Base-by-base conservation (phyloP, 2,113 vertebrate species). In the Aegithalos caudatus region DNA sequence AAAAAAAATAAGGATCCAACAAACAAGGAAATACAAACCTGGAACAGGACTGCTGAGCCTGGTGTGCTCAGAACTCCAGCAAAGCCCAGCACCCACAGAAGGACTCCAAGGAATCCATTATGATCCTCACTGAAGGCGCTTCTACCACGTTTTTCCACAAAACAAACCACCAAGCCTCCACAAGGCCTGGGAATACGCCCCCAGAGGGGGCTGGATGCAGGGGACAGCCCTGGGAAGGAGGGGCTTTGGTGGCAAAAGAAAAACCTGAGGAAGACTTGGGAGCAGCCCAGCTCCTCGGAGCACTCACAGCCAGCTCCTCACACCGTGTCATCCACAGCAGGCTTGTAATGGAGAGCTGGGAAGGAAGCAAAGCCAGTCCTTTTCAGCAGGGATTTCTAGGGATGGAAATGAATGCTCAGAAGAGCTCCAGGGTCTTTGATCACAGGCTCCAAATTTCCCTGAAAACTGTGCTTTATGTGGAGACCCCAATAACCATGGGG, bases 111-210 rank as follows among this genome's bases (percentile, higher is more conserved):
- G 0, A 24, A 27, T 27, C 53, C n/a, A 13, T 0, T 7, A 3
- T 2, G 16, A 61, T 14, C 35, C 53, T 60, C 1, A 0, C 21
- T 18, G 16, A 22, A n/a, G 10, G 7, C 10, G 27, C 9, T 78
- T 21, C 64, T 23, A 3, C 12, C 35, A 16, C 0, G 0, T 11
- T 22, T 58, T 54, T 33, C 33, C 54, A 45, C 45, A 38, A 69
- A 47, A 24, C 6, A 48, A 78, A 14, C 51, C 47, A 15, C 12
- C 1, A 0, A 22, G 31, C 6, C 40, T n/a, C 33, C 35, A 16
- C 14, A 22, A 12, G 14, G 31, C 20, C 10, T 0, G 3, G n/a
- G 47, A 21, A n/a, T 33, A 11, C 0, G n/a, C 51, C 22, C 17
- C 12, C 48, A 31, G 60, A 57, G 31, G 21, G 76, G 29, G 23